Evolutionary conservation across 2,113 vertebrate genomes (phyloP).

Genomic region (Rhipidura dahli): DNA sequence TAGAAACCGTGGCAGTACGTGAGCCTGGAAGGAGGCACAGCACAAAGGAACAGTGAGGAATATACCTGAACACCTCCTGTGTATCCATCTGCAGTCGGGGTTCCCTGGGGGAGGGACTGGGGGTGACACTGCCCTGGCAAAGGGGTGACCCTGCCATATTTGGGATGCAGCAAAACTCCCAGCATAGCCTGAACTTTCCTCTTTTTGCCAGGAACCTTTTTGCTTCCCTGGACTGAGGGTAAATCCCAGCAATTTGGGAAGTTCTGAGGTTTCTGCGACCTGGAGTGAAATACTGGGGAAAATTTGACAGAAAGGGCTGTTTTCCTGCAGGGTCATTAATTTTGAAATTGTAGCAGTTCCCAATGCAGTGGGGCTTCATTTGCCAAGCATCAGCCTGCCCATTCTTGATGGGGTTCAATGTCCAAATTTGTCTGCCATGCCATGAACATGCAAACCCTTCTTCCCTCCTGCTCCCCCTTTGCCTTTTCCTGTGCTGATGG

Average conservation of each 20-base stretch:
- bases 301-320: not conserved
- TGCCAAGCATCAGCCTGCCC: not conserved
- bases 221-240: not conserved
- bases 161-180: not conserved
- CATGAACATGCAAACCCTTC: not conserved
- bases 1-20: conserved; percentile 23
- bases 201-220: not conserved
- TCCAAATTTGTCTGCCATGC: not conserved
- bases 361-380: fast-evolving
- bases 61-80: not conserved
- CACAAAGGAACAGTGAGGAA: not conserved
- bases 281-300: not conserved
- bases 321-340: not conserved
- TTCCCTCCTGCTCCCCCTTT: not conserved
- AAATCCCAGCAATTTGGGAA: not conserved
- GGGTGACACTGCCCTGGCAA: not conserved
- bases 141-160: fast-evolving
- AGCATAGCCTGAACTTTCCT: fast-evolving
- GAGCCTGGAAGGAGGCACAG: not conserved
- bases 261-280: not conserved
- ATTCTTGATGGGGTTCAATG: not conserved
- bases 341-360: fast-evolving
- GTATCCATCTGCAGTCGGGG: fast-evolving
- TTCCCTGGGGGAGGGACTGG: fast-evolving
- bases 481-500: not conserved